These are phyloP conservation scores for Scaptodrosophila latifasciaeformis DNA, from an alignment of 2,888 invertebrate genomes.

Conservation along the genomic window DNA sequence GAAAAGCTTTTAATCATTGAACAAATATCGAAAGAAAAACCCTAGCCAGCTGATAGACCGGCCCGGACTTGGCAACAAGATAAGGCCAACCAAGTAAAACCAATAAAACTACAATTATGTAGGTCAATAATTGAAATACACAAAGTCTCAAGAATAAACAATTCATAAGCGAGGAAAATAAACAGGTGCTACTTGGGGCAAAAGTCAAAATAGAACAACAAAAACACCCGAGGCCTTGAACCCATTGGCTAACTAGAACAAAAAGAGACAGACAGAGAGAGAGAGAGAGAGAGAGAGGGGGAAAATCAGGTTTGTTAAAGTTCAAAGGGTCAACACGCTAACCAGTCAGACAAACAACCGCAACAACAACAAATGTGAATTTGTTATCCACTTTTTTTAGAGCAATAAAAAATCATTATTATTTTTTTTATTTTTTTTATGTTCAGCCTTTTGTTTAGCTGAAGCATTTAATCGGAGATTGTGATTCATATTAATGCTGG, in stretches of 20 bases:
- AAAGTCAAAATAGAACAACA: slow-evolving; percentile 25
- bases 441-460: too few relatives aligned
- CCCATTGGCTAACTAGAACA: slow-evolving; percentile 12
- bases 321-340: slow-evolving; percentile 26
- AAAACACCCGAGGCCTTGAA: slow-evolving; percentile 49
- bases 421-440: too few relatives aligned
- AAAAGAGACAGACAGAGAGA: background rate
- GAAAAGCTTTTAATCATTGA: too few relatives aligned
- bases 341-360: slow-evolving; percentile 3
- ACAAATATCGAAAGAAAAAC: too few relatives aligned
- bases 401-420: background rate
- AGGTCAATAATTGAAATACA: too few relatives aligned
- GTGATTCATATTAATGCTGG: too few relatives aligned
- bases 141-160: slow-evolving; percentile 21
- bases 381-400: background rate
- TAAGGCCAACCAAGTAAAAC: slow-evolving; percentile 8
- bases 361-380: slow-evolving; percentile 15
- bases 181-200: slow-evolving; percentile 41
- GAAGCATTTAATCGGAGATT: too few relatives aligned
- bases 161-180: slow-evolving; percentile 42
- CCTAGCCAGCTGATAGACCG: too few relatives aligned
- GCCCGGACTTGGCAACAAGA: slow-evolving; percentile 49
- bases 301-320: background rate
- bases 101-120: too few relatives aligned
- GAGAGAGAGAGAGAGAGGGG: background rate